These are phyloP conservation scores for Drosophila cognata DNA, from an alignment of 2,888 invertebrate genomes.

Conservation along the genomic window DNA sequence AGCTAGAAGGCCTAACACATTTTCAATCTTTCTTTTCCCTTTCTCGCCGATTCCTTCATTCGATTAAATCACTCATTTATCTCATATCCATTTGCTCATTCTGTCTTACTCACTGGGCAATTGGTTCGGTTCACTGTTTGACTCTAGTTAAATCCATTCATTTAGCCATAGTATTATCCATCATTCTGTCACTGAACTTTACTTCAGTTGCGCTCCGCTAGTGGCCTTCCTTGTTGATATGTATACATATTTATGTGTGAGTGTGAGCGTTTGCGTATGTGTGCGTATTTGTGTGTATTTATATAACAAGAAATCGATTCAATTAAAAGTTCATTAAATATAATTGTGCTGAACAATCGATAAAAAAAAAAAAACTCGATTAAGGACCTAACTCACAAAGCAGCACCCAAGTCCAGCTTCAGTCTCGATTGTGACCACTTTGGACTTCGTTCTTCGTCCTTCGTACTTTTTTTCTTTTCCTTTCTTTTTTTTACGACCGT, in stretches of 20 bases:
- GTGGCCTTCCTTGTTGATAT: conserved; percentile 9
- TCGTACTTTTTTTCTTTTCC: conserved; percentile 1
- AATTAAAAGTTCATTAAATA: conserved; percentile 76
- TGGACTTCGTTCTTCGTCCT: conserved; percentile 10
- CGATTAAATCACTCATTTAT: conserved; percentile 27
- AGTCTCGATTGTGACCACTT: conserved; percentile 7
- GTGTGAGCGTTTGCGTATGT: conserved; percentile 1
- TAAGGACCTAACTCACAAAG: conserved; percentile 38
- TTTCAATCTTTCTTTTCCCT: conserved; percentile 8
- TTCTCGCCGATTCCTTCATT: neutral
- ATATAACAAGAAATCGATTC: conserved; percentile 65
- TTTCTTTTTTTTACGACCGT: conserved; percentile 50
- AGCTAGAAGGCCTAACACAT: conserved; percentile 20
- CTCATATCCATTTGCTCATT: conserved; percentile 18
- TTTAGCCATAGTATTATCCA: conserved; percentile 42
- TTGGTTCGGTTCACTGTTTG: conserved; percentile 30
- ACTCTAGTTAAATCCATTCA: conserved; percentile 35
- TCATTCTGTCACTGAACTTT: conserved; percentile 49
- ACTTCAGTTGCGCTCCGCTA: conserved; percentile 16
- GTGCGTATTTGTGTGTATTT: conserved; percentile 20
- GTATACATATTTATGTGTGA: neutral
- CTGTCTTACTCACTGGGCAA: conserved; percentile 8
- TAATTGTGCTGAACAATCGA: conserved; percentile 68
- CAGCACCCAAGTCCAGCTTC: conserved; percentile 17
- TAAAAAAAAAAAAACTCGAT: conserved; percentile 50